Base-by-base conservation (phyloP, 2,113 vertebrate species). In the Gallinago jamesoni region DNA sequence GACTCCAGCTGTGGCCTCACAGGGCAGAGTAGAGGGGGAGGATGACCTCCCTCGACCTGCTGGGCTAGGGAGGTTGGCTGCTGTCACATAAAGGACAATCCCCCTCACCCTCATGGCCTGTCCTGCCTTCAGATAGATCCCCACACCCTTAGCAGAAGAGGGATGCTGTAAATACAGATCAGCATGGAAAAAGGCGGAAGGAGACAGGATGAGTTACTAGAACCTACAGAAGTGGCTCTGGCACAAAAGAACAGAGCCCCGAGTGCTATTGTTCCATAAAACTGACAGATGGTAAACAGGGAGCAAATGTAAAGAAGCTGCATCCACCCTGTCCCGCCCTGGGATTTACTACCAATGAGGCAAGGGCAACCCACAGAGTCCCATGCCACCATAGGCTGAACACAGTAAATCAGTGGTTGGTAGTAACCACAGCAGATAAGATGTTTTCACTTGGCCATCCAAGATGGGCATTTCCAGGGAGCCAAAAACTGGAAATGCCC, bases 381-480 rank as follows among this genome's bases (percentile, higher is more conserved):
- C 28, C 9, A 21, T 50, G 52, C 15, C 2, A 2, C 43, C 3
- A 1, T 3, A 15, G n/a, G 17, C 5, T 64, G n/a, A 33, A 64
- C 74, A 28, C n/a, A 43, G 11, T 27, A 47, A 31, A 25, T 53
- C 60, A 30, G 20, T 7, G 45, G 27, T 33, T 41, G 74, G 52
- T 2, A 22, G 16, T 1, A 45, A 33, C 31, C 41, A 20, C n/a
- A 41, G 56, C 64, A 70, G 20, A 21, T 3, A 31, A 24, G 20
- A 70, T 6, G 22, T 48, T 52, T 37, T 57, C 53, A 27, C 27
- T 62, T 73, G 41, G 30, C 24, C 33, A 28, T 18, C 15, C 12
- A 11, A 20, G 33, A 52, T 12, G 9, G 31, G 16, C 39, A 3
- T n/a, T 74, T 70, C 39, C 27, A 73, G 45, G 30, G 6, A 53